phyloP scores from a whole-genome alignment of 2,113 vertebrate genomes.

The Ameiurus melas region DNA sequence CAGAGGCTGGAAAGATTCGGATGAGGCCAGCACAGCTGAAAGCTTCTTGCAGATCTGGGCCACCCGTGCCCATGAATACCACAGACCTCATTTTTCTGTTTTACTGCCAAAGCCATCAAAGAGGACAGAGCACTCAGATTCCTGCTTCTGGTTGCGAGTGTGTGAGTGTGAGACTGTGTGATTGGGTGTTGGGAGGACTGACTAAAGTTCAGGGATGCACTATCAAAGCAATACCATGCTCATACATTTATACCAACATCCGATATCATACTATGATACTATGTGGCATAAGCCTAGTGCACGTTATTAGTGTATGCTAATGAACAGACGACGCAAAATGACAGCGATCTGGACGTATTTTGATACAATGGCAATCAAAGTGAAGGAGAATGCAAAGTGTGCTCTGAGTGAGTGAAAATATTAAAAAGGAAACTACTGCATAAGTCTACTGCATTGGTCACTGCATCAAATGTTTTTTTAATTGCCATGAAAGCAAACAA shows the following conservation, averaged over 20 bases:
- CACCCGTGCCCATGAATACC: conserved; percentile 54
- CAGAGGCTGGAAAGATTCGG: conserved; percentile 26
- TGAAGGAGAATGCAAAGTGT: not conserved
- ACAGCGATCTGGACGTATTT: not conserved
- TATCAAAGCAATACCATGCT: not conserved
- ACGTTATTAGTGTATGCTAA: not conserved
- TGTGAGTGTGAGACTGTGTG: not conserved
- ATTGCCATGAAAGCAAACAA: too few relatives aligned
- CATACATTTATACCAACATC: not conserved
- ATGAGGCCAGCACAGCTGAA: conserved; percentile 39
- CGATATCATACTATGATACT: not conserved
- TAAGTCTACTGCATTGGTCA: not conserved
- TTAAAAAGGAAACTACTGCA: not conserved
- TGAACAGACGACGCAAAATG: not conserved
- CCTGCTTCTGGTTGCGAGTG: conserved; percentile 7
- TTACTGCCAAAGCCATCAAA: conserved; percentile 45
- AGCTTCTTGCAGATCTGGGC: conserved; percentile 53
- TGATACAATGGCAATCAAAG: not conserved
- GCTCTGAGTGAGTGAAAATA: not conserved
- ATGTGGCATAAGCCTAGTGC: not conserved
- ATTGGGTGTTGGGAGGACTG: not conserved
- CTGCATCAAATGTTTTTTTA: too few relatives aligned
- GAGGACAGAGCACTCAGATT: not conserved
- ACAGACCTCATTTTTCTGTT: conserved; percentile 51
- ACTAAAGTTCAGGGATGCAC: not conserved